Evolutionary conservation across 2,113 vertebrate genomes (phyloP).

Genomic region (Takifugu flavidus): DNA sequence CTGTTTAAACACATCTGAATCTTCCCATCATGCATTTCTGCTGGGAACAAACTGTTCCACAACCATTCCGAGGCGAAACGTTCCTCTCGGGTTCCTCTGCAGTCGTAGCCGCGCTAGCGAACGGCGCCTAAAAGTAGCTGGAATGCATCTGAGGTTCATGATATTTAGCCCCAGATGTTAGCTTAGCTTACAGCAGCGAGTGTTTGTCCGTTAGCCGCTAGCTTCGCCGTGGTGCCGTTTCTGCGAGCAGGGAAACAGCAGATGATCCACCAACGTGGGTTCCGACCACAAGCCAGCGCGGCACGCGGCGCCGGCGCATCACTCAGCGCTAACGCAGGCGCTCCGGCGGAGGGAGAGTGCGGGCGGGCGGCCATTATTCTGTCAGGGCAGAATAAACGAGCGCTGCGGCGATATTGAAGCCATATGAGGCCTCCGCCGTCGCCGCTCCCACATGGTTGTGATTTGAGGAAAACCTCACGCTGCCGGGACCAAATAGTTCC

Average conservation of each 20-base stretch:
- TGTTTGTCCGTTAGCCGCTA: too few relatives aligned
- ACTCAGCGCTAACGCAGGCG: slow-evolving; percentile 51
- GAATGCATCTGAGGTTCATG: too few relatives aligned
- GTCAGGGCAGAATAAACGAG: slow-evolving; percentile 67
- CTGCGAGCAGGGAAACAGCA: too few relatives aligned
- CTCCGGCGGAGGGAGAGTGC: slow-evolving; percentile 29
- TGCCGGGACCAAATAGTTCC: slow-evolving; percentile 29
- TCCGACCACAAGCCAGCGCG: too few relatives aligned
- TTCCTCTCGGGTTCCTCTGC: too few relatives aligned
- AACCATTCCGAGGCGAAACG: too few relatives aligned
- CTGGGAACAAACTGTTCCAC: slow-evolving; percentile 31
- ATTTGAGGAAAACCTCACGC: slow-evolving; percentile 42
- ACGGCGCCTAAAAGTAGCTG: too few relatives aligned
- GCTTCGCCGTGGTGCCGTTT: too few relatives aligned
- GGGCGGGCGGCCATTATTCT: slow-evolving; percentile 58
- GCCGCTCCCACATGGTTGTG: slow-evolving; percentile 48
- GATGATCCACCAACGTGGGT: too few relatives aligned
- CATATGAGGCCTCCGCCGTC: slow-evolving; percentile 72
- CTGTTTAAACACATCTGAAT: slow-evolving; percentile 27
- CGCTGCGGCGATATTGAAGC: slow-evolving; percentile 70
- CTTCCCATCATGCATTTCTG: background rate
- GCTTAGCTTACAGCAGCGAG: too few relatives aligned
- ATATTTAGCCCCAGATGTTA: too few relatives aligned
- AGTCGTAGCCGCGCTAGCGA: too few relatives aligned
- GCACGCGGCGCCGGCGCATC: slow-evolving; percentile 22